A percentile compares a stretch with the other conserved stretches of the same genome.
These are phyloP conservation scores for Synanceia verrucosa DNA, from an alignment of 2,797 vertebrate genomes.

Conservation along the genomic window DNA sequence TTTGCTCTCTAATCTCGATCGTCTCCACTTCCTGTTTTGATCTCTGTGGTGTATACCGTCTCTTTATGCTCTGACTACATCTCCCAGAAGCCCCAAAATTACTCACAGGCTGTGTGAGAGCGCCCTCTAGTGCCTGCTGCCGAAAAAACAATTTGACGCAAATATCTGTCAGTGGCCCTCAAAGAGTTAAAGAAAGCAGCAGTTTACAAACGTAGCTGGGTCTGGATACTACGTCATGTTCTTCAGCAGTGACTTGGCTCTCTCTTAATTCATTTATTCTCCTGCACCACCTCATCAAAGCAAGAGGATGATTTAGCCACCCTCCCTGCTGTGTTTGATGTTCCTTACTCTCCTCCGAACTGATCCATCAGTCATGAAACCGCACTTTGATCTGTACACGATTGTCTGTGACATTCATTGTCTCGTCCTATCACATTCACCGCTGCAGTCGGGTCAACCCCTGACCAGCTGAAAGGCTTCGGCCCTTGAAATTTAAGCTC, in stretches of 20 bases:
- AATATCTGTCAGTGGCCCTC: too few species aligned
- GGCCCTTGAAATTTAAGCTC: constrained; percentile 25
- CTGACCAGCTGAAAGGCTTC: constrained; percentile 40
- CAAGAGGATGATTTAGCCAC: constrained; percentile 24
- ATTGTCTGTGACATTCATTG: constrained; percentile 40
- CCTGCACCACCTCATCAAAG: constrained; percentile 60
- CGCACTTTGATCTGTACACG: constrained; percentile 55
- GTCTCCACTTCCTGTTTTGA: too few species aligned
- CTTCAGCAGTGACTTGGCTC: constrained; percentile 24
- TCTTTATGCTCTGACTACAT: too few species aligned
- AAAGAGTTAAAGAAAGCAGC: constrained; percentile 4
- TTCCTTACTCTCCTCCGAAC: constrained; percentile 27
- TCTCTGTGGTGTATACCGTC: too few species aligned
- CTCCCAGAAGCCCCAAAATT: too few species aligned
- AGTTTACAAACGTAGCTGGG: not conserved
- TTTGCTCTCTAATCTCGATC: too few species aligned
- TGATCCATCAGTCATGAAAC: constrained; percentile 52
- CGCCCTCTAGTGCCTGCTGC: too few species aligned
- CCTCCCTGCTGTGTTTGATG: constrained; percentile 48
- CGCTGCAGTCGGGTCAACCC: constrained; percentile 17
- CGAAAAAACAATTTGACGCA: too few species aligned
- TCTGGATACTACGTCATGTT: constrained; percentile 15
- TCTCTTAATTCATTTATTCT: constrained; percentile 46
- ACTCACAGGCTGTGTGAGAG: too few species aligned
- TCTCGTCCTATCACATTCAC: constrained; percentile 39